Percentiles rank a stretch among this genome's conserved stretches.
Conservation (phyloP, 2,888 invertebrate species). For the Dioctria rufipes region DNA sequence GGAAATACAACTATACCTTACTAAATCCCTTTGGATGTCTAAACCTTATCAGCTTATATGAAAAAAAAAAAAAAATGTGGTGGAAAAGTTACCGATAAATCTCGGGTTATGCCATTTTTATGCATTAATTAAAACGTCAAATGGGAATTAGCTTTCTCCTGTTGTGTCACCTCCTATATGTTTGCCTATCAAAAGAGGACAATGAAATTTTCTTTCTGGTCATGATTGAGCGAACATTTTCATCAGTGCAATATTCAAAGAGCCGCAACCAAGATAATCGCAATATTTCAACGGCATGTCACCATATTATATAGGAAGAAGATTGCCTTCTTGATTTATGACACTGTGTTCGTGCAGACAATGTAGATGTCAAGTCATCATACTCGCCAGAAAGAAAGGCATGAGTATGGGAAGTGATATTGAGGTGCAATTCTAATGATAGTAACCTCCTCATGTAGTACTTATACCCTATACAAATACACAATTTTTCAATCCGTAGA, state of each 20-base stretch:
- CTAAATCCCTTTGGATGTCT: too few relatives aligned
- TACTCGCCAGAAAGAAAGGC: constrained; percentile 22
- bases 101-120: too few relatives aligned
- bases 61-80: too few relatives aligned
- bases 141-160: constrained; percentile 36
- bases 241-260: constrained; percentile 25
- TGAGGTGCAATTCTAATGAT: background rate
- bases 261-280: constrained; percentile 25
- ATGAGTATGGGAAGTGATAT: too few relatives aligned
- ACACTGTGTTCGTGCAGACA: constrained; percentile 19
- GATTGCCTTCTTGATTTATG: constrained; percentile 44
- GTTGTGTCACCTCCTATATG: constrained; percentile 2
- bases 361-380: constrained; percentile 43
- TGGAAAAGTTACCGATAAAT: too few relatives aligned
- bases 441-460: too few relatives aligned
- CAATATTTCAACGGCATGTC: constrained; percentile 46
- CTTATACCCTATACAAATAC: too few relatives aligned
- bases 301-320: constrained; percentile 6
- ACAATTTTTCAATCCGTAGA: too few relatives aligned
- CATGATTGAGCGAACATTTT: constrained; percentile 39
- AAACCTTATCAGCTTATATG: too few relatives aligned
- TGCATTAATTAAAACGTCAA: constrained; percentile 19
- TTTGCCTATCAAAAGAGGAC: background rate
- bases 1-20: too few relatives aligned
- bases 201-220: constrained; percentile 21